Conservation (phyloP, 2,797 vertebrate species). For the Sarcoramphus papa region DNA sequence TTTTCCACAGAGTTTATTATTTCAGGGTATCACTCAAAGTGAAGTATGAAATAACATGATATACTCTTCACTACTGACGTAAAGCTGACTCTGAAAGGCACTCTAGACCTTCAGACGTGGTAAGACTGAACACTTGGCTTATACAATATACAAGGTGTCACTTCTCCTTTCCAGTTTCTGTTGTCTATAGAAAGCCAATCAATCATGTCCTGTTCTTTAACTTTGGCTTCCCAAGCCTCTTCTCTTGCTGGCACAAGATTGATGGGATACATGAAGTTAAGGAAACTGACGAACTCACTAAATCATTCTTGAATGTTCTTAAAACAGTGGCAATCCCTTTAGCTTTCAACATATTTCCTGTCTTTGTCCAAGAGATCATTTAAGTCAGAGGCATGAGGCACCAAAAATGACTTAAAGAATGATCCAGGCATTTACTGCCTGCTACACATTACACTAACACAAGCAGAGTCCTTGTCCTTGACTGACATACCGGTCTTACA, state of each 20-base stretch:
- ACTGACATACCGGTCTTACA: not conserved
- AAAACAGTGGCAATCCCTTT: not conserved
- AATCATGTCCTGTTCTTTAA: not conserved
- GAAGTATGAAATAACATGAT: not conserved
- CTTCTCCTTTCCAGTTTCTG: not conserved
- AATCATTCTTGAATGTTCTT: not conserved
- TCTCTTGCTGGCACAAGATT: not conserved
- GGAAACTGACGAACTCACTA: not conserved
- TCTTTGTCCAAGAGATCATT: not conserved
- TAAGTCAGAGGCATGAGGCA: not conserved
- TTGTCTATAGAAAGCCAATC: constrained; percentile 5
- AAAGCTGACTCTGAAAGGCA: not conserved
- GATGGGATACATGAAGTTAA: not conserved
- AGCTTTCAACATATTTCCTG: not conserved
- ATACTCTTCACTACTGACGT: not conserved
- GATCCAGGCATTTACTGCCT: not conserved
- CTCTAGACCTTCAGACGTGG: not conserved
- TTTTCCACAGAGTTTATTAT: not conserved
- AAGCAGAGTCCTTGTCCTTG: constrained; percentile 30
- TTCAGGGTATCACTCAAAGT: not conserved
- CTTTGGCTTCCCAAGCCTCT: not conserved
- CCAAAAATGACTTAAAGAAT: not conserved
- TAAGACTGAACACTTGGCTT: not conserved
- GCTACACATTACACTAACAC: not conserved
- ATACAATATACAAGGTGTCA: not conserved